Base-by-base conservation (phyloP, 2,113 vertebrate genomes). In the Protomyctophum bolini region DNA sequence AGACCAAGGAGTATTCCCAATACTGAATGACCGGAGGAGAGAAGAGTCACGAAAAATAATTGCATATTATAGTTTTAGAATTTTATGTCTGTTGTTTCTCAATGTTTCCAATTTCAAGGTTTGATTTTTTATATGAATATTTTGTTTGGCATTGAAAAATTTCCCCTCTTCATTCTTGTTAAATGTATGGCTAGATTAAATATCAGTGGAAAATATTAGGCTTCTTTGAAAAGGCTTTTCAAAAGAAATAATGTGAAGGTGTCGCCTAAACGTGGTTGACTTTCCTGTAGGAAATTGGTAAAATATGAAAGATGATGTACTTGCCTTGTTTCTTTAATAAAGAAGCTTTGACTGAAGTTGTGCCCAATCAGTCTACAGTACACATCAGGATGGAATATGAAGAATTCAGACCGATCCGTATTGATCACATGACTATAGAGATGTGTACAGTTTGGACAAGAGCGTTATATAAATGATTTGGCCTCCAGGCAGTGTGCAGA, bases 1-100 rank as follows among this genome's bases (percentile, higher is more conserved):
- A 98, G 83, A 96, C 95, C 89, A 98, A 98, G 94, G 96, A 97
- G 88, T 97, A 98, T 88, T 95, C 96, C 51, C 96, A 97, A 87
- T 97, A 97, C 94, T 98, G 92, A 98, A 92, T 66, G 70, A 86
- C 72, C 87, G 70, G 93, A 94, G 89, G 93, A 94, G 46, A 46
- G 12, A 29, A 74, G 54, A 86, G 62, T 86, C 80, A 74, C 75
- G 70, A 64, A 87, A 78, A 77, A 72, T 59, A 75, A 48, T 66
- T 45, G 70, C 79, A 50, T 86, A 82, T 72, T 64, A 60, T 86
- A 87, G 86, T 90, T 89, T 90, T 90, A 89, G 95, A 93, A 94
- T 93, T 94, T 83, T 95, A 92, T 93, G 45, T 62, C 80, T 85
- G 81, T 95, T 83, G 95, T 95, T 95, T 95, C 92, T 95, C 94